These are phyloP conservation scores for Erethizon dorsatum DNA, from an alignment of 2,797 vertebrate species.

Conservation along the genomic window DNA sequence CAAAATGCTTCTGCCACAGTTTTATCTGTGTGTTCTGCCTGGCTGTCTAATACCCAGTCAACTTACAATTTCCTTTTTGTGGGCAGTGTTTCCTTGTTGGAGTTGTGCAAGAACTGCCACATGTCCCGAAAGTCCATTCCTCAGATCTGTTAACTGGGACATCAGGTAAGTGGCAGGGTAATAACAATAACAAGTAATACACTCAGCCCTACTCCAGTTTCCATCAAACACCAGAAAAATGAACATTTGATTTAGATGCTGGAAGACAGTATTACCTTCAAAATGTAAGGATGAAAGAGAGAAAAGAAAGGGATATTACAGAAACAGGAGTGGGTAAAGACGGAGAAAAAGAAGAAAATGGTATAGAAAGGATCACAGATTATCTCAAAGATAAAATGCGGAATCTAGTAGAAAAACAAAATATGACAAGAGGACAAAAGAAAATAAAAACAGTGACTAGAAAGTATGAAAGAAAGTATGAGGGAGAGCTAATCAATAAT, in stretches of 20 bases:
- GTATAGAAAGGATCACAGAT: neutral
- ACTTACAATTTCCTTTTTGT: neutral
- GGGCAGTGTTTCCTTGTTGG: neutral
- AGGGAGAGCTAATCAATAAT: neutral
- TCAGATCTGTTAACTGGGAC: neutral
- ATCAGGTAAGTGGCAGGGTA: neutral
- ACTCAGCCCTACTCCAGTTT: neutral
- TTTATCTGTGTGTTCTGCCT: neutral
- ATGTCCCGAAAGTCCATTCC: neutral
- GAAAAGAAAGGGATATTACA: neutral
- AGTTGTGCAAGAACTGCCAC: neutral
- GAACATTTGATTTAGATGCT: neutral
- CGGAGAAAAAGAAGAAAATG: neutral
- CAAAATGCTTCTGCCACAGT: neutral
- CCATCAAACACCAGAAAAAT: neutral
- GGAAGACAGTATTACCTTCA: conserved; percentile 34
- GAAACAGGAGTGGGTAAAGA: neutral
- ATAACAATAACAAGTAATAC: neutral
- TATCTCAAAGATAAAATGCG: neutral
- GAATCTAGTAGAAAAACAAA: neutral
- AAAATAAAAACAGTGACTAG: neutral
- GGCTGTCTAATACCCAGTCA: neutral
- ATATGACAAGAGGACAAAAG: neutral
- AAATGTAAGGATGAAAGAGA: neutral
- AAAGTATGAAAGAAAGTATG: neutral